Conservation (phyloP, 2,113 vertebrate species). For the Chlorodrepanis virens region DNA sequence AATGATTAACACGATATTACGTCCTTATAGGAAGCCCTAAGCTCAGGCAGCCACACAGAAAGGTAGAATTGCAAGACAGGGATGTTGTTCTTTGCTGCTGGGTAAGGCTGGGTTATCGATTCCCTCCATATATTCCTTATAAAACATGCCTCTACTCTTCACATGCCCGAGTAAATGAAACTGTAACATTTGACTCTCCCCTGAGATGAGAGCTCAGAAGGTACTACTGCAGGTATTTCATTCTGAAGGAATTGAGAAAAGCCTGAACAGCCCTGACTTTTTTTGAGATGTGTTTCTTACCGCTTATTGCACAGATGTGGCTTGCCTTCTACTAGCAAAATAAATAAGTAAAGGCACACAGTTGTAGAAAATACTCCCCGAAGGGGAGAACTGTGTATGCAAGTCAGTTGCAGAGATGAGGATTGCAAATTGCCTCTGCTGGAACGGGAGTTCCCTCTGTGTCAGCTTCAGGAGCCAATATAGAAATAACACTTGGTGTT, state of each 20-base stretch:
- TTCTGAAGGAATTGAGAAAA: constrained; percentile 17
- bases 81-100: neutral
- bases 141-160: neutral
- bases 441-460: neutral
- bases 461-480: neutral
- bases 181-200: neutral
- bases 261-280: neutral
- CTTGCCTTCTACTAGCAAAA: constrained; percentile 8
- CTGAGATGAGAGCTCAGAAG: constrained; percentile 10
- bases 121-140: neutral
- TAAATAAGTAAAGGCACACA: neutral
- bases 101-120: neutral
- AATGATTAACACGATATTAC: neutral
- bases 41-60: neutral
- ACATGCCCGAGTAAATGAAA: constrained; percentile 27
- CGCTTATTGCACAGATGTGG: neutral
- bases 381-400: neutral
- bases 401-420: neutral
- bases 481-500: neutral
- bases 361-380: neutral
- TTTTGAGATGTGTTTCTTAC: neutral
- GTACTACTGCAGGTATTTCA: neutral
- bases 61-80: neutral
- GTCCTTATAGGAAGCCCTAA: neutral
- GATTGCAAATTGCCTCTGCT: neutral